Evolutionary conservation across 2,797 vertebrate genomes (phyloP).

Genomic region (Acomys russatus): DNA sequence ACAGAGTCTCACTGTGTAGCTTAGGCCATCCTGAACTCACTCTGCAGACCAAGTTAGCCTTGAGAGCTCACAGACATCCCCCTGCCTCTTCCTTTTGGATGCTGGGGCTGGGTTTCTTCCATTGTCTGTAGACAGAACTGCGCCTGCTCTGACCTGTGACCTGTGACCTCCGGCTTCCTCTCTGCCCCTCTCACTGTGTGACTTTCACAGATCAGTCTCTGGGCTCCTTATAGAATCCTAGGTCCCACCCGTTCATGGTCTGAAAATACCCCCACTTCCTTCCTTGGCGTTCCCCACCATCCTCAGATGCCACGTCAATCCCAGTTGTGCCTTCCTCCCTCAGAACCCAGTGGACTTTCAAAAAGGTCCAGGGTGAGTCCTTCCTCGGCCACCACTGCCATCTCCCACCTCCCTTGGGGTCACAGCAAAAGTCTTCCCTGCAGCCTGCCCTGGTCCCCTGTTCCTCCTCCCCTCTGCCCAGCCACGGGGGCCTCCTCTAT

Average conservation of each 20-base stretch:
- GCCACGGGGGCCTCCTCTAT: rapidly evolving
- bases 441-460: background rate
- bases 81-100: background rate
- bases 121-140: background rate
- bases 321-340: background rate
- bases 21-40: background rate
- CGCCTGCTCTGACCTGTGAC: background rate
- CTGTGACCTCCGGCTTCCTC: background rate
- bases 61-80: background rate
- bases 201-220: background rate
- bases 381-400: background rate
- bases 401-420: background rate
- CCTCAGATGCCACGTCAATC: constrained; percentile 31
- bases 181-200: background rate
- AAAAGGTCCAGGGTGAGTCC: background rate
- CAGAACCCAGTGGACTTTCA: background rate
- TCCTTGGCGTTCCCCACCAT: background rate
- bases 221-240: background rate
- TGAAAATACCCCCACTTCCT: background rate
- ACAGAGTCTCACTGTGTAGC: background rate
- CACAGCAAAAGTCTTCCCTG: background rate
- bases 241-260: background rate
- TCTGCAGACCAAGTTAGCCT: background rate
- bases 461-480: background rate
- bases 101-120: background rate